A percentile compares a stretch with the other conserved stretches of the same genome.
Conservation (phyloP, 1,140 invertebrate genomes). For the Hylaeus anthracinus region DNA sequence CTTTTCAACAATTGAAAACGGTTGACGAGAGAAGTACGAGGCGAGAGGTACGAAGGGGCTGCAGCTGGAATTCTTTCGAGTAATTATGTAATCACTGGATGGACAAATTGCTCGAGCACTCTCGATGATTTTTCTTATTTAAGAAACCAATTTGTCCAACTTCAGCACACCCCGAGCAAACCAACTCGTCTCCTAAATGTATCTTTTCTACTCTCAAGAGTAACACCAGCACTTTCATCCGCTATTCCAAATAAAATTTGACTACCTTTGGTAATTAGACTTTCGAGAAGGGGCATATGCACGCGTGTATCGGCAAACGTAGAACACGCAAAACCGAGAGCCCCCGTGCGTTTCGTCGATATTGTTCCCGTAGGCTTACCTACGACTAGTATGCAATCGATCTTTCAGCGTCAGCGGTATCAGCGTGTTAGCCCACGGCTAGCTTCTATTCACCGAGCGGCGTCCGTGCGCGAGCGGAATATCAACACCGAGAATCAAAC, state of each 20-base stretch:
- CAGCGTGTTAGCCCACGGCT: slow-evolving; percentile 63
- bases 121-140: too few relatives aligned
- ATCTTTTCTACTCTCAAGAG: too few relatives aligned
- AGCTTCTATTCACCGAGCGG: slow-evolving; percentile 64
- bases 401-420: slow-evolving; percentile 62
- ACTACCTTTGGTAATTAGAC: too few relatives aligned
- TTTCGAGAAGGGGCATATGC: slow-evolving; percentile 3
- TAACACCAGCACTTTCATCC: too few relatives aligned
- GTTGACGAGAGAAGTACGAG: neutral
- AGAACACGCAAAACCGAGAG: slow-evolving; percentile 42
- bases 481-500: slow-evolving; percentile 74
- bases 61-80: neutral
- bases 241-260: too few relatives aligned
- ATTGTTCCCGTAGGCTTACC: slow-evolving; percentile 59
- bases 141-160: too few relatives aligned
- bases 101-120: too few relatives aligned
- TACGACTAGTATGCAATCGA: slow-evolving; percentile 68
- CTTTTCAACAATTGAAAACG: neutral
- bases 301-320: slow-evolving; percentile 33
- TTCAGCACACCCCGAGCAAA: too few relatives aligned
- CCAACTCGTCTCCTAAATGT: too few relatives aligned
- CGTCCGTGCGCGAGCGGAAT: slow-evolving; percentile 72
- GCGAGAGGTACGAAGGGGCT: neutral
- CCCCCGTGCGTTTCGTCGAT: slow-evolving; percentile 55
- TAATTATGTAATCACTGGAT: neutral